These are phyloP conservation scores for Paguma larvata DNA, from an alignment of 2,797 vertebrate genomes.

Conservation along the genomic window DNA sequence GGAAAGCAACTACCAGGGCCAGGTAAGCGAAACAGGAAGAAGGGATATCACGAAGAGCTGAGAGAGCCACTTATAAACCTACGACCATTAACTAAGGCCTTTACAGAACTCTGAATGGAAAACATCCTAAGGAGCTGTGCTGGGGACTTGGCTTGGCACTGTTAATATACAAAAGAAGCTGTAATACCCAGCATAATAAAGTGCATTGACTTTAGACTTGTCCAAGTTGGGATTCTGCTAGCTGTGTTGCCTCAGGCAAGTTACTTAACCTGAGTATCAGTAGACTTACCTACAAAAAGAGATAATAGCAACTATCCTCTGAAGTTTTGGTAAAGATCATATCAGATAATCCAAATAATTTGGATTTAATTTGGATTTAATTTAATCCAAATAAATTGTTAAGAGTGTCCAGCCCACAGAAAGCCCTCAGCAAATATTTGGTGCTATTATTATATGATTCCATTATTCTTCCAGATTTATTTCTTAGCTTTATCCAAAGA, in stretches of 20 bases:
- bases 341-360: slow-evolving; percentile 14
- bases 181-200: background rate
- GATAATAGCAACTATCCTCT: background rate
- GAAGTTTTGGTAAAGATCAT: background rate
- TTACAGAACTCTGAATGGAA: background rate
- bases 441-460: background rate
- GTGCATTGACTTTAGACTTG: background rate
- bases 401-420: slow-evolving; percentile 13
- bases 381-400: background rate
- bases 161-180: background rate
- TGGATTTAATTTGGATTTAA: no score
- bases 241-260: background rate
- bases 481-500: slow-evolving; percentile 55
- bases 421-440: background rate
- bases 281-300: slow-evolving; percentile 39
- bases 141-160: background rate
- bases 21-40: background rate
- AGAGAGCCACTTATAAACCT: background rate
- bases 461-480: slow-evolving; percentile 29
- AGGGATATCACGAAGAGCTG: background rate
- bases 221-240: background rate
- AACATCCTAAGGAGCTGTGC: background rate
- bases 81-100: background rate
- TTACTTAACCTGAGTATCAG: background rate
- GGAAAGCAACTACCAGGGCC: background rate